Evolutionary conservation across 2,113 vertebrate genomes (phyloP).

Genomic region (Ictidomys tridecemlineatus): DNA sequence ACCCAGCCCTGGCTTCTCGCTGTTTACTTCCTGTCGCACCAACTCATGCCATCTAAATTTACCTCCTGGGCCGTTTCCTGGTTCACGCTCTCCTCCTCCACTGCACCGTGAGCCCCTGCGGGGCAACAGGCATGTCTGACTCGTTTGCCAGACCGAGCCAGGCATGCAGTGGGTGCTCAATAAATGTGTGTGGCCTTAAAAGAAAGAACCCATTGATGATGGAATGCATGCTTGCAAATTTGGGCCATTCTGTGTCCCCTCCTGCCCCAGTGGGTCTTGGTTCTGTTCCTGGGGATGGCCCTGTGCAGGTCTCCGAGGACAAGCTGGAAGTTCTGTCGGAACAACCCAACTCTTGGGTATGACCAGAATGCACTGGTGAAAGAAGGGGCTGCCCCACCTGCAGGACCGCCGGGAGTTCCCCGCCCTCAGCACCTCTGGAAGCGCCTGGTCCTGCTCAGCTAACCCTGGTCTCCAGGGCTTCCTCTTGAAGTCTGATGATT

Average conservation of each 20-base stretch:
- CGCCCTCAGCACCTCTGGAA: no score
- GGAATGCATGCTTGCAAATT: not conserved
- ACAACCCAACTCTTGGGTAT: no score
- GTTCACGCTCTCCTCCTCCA: not conserved
- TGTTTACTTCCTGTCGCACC: not conserved
- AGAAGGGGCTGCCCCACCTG: accelerated
- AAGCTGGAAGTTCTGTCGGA: no score
- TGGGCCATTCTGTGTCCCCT: not conserved
- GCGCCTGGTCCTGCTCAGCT: no score
- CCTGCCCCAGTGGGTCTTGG: accelerated
- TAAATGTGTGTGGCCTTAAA: not conserved
- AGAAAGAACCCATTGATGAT: accelerated
- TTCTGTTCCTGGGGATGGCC: accelerated
- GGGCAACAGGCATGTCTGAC: accelerated
- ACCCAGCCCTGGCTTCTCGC: not conserved
- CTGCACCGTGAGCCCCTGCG: not conserved
- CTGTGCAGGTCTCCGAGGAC: not conserved
- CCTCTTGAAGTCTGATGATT: no score
- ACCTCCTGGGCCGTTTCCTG: not conserved
- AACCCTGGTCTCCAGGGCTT: no score
- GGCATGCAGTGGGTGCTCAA: accelerated
- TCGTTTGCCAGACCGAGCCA: not conserved
- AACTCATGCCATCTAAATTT: not conserved
- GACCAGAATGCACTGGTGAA: no score
- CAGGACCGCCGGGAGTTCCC: no score